Base-by-base conservation (phyloP, 2,113 vertebrate genomes). In the human region DNA sequence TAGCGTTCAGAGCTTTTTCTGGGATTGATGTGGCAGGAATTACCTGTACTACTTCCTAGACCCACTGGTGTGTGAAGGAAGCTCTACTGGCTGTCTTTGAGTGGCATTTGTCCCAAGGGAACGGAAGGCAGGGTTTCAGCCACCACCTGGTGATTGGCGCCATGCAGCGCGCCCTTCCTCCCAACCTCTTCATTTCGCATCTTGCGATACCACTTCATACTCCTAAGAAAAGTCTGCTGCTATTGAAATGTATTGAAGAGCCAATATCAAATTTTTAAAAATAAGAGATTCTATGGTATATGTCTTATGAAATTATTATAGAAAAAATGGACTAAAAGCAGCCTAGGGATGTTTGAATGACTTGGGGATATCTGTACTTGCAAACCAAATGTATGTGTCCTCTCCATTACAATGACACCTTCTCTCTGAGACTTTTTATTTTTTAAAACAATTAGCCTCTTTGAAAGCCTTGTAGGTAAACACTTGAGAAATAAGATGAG, bases 91-190 rank as follows among this genome's bases (percentile, higher is more conserved):
- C 64, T 2, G 13, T 20, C 50, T 17, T 16, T n/a, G 32, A 73
- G 68, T 17, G 32, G 80, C 9, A 14, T 20, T 45, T 38, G 68
- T 75, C 52, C 35, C 13, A 14, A 48, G 66, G 52, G 48, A 27
- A 48, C 43, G 3, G 20, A 43, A 40, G 11, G 70, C 3, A 1
- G 25, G 25, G 0, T 13, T 52, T 17, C 3, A 23, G 1, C 8
- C 52, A 17, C 25, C 4, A 20, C 3, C 2, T 9, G 55, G 3
- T 3, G 57, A 14, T 61, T 64, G 5, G 0, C 7, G 3, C 32
- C 66, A 9, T 14, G 4, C 27, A 1, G 61, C 0, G 12, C 7
- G 38, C 25, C 61, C 78, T 38, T 32, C 10, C 45, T 78, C 16
- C 61, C 4, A 10, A 0, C 25, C 6, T 22, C 4, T 5, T 43